Conservation (phyloP, 2,888 invertebrate species). For the Sycophila texana region DNA sequence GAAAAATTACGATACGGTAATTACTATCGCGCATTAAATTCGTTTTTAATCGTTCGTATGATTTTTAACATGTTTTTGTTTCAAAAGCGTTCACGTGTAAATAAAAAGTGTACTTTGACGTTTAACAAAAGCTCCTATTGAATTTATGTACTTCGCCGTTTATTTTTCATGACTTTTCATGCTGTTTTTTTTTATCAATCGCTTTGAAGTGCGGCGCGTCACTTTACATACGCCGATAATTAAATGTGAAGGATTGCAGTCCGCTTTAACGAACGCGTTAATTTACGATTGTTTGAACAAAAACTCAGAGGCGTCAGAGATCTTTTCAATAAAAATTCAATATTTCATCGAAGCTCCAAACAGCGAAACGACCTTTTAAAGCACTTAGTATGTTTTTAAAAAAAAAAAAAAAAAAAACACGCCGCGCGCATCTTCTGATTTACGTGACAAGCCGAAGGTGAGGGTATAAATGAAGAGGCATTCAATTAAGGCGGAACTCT, state of each 20-base stretch:
- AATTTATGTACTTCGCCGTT: not conserved
- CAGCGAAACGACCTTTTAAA: not conserved
- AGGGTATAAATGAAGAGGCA: not conserved
- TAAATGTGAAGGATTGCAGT: no score
- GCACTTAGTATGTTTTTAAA: not conserved
- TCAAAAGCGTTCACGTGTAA: no score
- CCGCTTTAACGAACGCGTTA: not conserved
- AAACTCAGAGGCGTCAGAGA: not conserved
- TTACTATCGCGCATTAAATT: not conserved
- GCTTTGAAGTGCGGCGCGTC: not conserved
- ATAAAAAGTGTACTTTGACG: not conserved
- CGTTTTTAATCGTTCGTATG: not conserved
- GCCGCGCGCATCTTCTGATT: conserved; percentile 10
- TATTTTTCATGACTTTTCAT: not conserved
- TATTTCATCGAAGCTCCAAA: not conserved
- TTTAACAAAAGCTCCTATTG: not conserved
- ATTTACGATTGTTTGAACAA: not conserved
- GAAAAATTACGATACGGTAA: not conserved
- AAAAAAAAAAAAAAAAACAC: no score
- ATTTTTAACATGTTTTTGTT: not conserved
- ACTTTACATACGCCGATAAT: no score
- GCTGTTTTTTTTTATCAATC: not conserved
- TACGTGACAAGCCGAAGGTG: conserved; percentile 1
- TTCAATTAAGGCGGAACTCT: conserved; percentile 55
- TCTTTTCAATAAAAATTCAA: not conserved